Evolutionary conservation across 1,140 invertebrate genomes (phyloP).

Genomic region (Odontomachus brunneus): DNA sequence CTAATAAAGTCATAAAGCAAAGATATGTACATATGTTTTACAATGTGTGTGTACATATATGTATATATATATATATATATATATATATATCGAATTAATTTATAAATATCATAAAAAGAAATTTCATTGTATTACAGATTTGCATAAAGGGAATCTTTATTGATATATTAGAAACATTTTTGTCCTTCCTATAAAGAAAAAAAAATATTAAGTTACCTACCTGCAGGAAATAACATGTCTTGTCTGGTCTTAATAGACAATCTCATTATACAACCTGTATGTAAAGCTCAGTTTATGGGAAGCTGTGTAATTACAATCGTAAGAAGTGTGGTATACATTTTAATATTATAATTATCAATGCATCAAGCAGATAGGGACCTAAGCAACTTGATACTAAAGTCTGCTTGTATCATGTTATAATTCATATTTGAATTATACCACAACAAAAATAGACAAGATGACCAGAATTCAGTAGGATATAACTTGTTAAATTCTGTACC

Average conservation of each 20-base stretch:
- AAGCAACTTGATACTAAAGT: background rate
- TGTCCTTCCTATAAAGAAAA: slow-evolving; percentile 37
- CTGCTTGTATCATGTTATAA: background rate
- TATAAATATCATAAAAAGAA: slow-evolving; percentile 21
- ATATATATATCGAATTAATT: background rate
- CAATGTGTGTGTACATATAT: background rate
- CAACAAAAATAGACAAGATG: slow-evolving; percentile 8
- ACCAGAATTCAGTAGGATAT: background rate
- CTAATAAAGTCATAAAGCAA: background rate
- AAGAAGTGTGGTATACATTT: slow-evolving; percentile 12
- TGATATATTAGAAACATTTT: slow-evolving; percentile 10
- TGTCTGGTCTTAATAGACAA: slow-evolving; percentile 31
- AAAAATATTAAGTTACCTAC: slow-evolving; percentile 69
- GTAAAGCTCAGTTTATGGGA: slow-evolving; percentile 35
- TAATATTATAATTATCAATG: slow-evolving; percentile 4
- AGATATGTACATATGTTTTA: background rate
- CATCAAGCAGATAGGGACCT: slow-evolving; percentile 1
- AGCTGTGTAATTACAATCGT: slow-evolving; percentile 17
- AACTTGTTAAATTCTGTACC: background rate
- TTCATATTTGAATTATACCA: background rate
- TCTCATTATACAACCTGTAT: slow-evolving; percentile 42
- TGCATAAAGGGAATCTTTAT: background rate
- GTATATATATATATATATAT: background rate
- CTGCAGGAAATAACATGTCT: slow-evolving; percentile 57
- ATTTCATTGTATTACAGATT: background rate